A percentile compares a stretch with the other conserved stretches of the same genome.
Evolutionary conservation across 2,888 invertebrate genomes (phyloP).

Genomic region (Busseola fusca): DNA sequence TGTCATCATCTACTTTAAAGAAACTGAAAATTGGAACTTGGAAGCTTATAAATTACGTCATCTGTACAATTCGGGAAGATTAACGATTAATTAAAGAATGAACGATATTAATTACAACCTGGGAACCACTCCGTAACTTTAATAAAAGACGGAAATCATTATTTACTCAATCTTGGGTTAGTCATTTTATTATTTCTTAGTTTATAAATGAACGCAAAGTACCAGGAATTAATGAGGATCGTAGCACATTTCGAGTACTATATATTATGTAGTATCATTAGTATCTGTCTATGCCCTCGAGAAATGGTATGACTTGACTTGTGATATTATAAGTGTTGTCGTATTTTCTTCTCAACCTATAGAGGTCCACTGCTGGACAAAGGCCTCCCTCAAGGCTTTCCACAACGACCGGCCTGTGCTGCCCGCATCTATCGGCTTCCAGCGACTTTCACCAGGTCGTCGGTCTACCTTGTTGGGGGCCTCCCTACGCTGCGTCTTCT

Average conservation of each 20-base stretch:
- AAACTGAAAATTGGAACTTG: background rate
- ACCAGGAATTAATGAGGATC: background rate
- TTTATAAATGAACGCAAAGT: background rate
- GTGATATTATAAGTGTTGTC: no score
- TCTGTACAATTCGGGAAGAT: background rate
- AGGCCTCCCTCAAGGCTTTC: no score
- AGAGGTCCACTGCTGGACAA: no score
- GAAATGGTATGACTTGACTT: background rate
- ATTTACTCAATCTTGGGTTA: background rate
- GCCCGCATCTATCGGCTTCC: no score
- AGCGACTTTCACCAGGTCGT: no score
- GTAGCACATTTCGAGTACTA: background rate
- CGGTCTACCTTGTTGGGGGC: no score
- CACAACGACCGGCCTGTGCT: no score
- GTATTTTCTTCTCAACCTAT: no score
- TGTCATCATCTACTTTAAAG: background rate
- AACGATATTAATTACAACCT: background rate
- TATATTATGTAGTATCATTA: background rate
- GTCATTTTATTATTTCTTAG: background rate
- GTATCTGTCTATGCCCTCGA: background rate
- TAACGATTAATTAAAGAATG: background rate
- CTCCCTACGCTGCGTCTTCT: no score
- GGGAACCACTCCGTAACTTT: background rate
- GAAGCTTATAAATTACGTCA: background rate
- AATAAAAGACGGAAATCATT: background rate